Conservation (phyloP, 2,797 vertebrate species). For the Microhierax caerulescens region DNA sequence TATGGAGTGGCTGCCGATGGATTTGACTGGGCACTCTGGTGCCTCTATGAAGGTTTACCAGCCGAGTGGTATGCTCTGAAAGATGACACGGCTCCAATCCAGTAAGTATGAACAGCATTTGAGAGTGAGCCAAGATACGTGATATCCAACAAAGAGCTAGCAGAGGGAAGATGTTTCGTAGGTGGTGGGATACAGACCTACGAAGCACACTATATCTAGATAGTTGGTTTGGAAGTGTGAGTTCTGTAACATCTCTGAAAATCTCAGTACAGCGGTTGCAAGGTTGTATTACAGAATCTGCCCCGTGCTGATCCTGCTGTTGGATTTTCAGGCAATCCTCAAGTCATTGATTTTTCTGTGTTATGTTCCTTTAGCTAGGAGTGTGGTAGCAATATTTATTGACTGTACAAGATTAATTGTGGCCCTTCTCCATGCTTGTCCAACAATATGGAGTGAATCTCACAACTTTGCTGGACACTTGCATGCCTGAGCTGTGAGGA, state of each 20-base stretch:
- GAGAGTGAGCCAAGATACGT: neutral
- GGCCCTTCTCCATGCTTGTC: neutral
- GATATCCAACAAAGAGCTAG: neutral
- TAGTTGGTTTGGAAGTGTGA: neutral
- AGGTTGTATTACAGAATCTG: neutral
- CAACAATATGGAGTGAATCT: neutral
- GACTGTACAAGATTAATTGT: neutral
- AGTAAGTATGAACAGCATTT: slow-evolving; percentile 63
- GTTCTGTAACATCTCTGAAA: neutral
- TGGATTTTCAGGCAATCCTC: neutral
- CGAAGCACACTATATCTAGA: neutral
- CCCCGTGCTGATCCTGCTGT: neutral
- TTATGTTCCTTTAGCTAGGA: neutral
- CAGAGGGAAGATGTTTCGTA: neutral
- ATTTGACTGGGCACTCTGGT: slow-evolving; percentile 84
- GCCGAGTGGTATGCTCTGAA: slow-evolving; percentile 73
- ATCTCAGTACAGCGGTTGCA: neutral
- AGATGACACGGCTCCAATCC: slow-evolving; percentile 75
- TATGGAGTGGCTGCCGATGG: slow-evolving; percentile 53
- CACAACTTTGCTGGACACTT: neutral
- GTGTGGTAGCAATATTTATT: neutral
- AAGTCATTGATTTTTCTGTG: neutral
- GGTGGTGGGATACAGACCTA: neutral
- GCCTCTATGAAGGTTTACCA: slow-evolving; percentile 73
- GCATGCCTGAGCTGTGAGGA: neutral